Evolutionary conservation across 2,113 vertebrate genomes (phyloP).

Genomic region (Catharus minimus): DNA sequence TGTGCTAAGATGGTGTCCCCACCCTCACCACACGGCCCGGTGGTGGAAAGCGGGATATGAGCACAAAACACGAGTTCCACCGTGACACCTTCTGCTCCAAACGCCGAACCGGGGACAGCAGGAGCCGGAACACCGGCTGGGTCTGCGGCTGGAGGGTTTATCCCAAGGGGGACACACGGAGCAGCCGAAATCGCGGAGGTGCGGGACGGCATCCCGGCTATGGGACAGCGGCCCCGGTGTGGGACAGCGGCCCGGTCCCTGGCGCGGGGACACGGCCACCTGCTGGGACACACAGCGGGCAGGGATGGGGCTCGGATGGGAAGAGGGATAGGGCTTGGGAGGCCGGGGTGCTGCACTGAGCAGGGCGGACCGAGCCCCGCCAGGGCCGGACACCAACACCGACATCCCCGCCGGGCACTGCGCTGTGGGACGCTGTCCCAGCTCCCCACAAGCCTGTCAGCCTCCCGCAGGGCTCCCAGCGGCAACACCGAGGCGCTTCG

Average conservation of each 20-base stretch:
- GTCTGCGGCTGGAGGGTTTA: fast-evolving
- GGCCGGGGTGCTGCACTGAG: background rate
- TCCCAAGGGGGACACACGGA: background rate
- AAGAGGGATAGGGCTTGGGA: background rate
- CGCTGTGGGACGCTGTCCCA: fast-evolving
- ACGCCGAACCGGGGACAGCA: fast-evolving
- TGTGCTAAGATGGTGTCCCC: background rate
- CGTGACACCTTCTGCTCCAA: fast-evolving
- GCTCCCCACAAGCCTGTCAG: background rate
- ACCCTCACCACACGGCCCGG: background rate
- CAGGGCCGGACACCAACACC: background rate
- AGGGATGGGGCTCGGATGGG: too few relatives aligned
- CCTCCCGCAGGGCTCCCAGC: background rate
- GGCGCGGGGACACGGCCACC: background rate
- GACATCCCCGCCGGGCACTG: background rate
- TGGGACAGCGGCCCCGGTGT: too few relatives aligned
- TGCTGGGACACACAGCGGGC: background rate
- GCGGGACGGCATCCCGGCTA: background rate
- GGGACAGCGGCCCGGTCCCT: background rate
- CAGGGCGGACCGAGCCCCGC: background rate
- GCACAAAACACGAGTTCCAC: fast-evolving
- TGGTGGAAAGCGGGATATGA: background rate
- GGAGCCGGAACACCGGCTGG: fast-evolving
- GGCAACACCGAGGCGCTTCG: too few relatives aligned
- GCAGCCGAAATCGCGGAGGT: background rate